Percentiles rank a stretch among this genome's conserved stretches.
Conservation (phyloP, 2,113 vertebrate genomes). For the Panurus biarmicus region DNA sequence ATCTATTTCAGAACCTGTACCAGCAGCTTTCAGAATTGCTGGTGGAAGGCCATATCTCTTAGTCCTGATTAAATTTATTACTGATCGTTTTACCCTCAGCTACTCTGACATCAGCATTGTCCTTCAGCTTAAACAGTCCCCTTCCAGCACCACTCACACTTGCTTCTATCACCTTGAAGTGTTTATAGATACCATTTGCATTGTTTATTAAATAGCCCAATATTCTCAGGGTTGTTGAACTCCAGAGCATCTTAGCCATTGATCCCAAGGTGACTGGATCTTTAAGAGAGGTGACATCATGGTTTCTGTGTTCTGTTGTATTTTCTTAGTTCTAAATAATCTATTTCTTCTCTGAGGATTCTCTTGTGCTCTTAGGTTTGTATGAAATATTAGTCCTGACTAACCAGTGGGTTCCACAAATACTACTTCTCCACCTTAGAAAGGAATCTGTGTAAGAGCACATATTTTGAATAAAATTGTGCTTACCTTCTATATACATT, state of each 20-base stretch:
- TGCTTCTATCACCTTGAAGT: not conserved
- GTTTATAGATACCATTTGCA: not conserved
- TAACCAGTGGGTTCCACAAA: not conserved
- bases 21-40: not conserved
- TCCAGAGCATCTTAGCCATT: not conserved
- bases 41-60: not conserved
- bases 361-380: not conserved
- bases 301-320: not conserved
- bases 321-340: not conserved
- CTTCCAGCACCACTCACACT: not conserved
- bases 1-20: not conserved
- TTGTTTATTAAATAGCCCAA: not conserved
- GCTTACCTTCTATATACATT: not conserved
- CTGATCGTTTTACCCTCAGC: not conserved
- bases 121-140: not conserved
- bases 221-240: not conserved
- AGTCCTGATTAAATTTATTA: not conserved
- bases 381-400: not conserved
- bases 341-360: not conserved
- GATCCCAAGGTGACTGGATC: not conserved
- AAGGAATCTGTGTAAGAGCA: not conserved
- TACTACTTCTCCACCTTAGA: not conserved
- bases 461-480: not conserved
- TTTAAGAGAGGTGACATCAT: not conserved
- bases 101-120: not conserved